Conservation (phyloP, 2,113 vertebrate genomes). For the Cyprichromis sp. region DNA sequence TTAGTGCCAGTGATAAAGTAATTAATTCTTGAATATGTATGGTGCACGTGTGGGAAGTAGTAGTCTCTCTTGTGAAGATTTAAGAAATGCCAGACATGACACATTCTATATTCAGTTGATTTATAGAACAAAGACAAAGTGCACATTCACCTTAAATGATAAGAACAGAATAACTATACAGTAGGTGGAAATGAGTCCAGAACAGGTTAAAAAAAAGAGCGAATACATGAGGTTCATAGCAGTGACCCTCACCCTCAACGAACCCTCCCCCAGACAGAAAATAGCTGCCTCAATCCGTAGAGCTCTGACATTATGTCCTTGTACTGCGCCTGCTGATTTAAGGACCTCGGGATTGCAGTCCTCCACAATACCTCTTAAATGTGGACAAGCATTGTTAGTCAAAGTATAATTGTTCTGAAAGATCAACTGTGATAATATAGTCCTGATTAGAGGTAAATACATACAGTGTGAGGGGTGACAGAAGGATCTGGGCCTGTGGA, state of each 20-base stretch:
- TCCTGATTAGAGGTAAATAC: not conserved
- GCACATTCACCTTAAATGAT: not conserved
- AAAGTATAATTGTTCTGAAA: not conserved
- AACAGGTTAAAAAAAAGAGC: fast-evolving
- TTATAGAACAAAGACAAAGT: not conserved
- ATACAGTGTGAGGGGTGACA: not conserved
- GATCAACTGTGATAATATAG: not conserved
- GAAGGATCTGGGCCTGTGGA: not conserved
- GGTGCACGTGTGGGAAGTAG: not conserved
- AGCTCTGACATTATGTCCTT: not conserved
- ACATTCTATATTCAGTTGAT: not conserved
- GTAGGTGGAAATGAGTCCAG: not conserved
- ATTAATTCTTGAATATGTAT: not conserved
- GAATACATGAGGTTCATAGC: not conserved
- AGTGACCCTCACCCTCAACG: not conserved
- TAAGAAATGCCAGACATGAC: not conserved
- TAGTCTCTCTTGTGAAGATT: not conserved
- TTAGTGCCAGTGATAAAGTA: not conserved
- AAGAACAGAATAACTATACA: not conserved
- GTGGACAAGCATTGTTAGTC: not conserved
- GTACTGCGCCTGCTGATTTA: not conserved
- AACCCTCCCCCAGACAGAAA: not conserved
- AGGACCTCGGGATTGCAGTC: not conserved
- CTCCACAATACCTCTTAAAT: not conserved
- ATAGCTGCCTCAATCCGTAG: not conserved